phyloP scores from a whole-genome alignment of 2,113 vertebrate species.

The Balaeniceps rex region DNA sequence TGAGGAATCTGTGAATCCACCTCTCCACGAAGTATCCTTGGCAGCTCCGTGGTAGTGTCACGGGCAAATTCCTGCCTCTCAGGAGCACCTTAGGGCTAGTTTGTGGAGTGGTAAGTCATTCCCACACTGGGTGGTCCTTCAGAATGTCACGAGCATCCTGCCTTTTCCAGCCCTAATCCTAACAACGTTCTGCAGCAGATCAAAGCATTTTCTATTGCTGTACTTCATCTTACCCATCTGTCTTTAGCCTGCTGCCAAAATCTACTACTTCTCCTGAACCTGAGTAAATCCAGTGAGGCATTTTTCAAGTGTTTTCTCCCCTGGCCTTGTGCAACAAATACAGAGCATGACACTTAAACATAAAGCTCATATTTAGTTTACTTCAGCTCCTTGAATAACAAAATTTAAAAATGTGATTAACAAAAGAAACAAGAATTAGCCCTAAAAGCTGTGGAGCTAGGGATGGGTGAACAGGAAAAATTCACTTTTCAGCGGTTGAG shows the following conservation, averaged over 20 bases:
- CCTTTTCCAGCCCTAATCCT: neutral
- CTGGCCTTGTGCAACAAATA: neutral
- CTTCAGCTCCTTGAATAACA: neutral
- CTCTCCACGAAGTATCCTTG: neutral
- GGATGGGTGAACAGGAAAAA: neutral
- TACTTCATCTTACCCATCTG: neutral
- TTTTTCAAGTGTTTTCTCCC: neutral
- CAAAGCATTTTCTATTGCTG: neutral
- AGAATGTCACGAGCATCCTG: neutral
- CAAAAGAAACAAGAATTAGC: neutral
- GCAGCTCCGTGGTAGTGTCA: neutral
- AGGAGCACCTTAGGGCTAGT: neutral
- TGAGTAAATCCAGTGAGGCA: neutral
- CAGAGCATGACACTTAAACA: neutral
- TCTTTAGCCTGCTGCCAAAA: neutral
- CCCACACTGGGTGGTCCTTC: neutral
- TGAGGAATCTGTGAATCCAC: neutral
- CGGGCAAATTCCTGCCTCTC: neutral
- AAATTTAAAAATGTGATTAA: neutral
- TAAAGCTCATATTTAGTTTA: neutral
- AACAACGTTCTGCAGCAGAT: neutral
- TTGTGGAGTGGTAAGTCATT: neutral
- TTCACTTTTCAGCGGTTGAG: neutral
- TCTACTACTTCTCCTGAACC: neutral
- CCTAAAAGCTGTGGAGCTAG: neutral